Evolutionary conservation across 1,140 invertebrate species (phyloP).

Genomic region (Acyrthosiphon pisum): DNA sequence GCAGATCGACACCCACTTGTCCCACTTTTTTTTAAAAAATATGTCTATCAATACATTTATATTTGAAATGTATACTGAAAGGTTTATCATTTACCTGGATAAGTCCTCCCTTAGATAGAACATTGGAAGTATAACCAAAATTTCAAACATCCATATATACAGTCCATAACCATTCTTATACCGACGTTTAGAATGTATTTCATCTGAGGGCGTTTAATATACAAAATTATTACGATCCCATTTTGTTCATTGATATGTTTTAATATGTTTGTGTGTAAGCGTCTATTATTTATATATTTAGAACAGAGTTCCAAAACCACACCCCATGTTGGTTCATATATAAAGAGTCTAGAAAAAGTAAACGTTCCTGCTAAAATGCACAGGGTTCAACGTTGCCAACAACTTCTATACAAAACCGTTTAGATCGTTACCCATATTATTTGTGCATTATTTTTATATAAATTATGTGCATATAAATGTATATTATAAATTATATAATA

Average conservation of each 20-base stretch:
- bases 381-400: neutral
- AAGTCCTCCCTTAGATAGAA: neutral
- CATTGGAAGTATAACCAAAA: neutral
- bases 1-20: too few species aligned
- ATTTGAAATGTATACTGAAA: neutral
- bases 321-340: neutral
- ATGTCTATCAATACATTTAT: neutral
- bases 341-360: constrained; percentile 9
- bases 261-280: neutral
- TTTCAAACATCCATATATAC: neutral
- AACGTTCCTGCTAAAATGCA: neutral
- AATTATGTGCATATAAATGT: constrained; percentile 17
- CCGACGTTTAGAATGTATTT: neutral
- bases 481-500: constrained; percentile 6
- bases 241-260: neutral
- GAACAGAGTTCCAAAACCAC: constrained; percentile 8
- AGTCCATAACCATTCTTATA: neutral
- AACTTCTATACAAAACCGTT: neutral
- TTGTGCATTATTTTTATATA: neutral
- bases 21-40: neutral
- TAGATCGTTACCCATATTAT: neutral
- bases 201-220: neutral
- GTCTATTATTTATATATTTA: constrained; percentile 11
- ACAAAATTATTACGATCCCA: neutral
- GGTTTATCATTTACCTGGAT: neutral